A percentile compares a stretch with the other conserved stretches of the same genome.
Conservation (phyloP, 2,113 vertebrate species). For the Speoplatyrhinus poulsoni region DNA sequence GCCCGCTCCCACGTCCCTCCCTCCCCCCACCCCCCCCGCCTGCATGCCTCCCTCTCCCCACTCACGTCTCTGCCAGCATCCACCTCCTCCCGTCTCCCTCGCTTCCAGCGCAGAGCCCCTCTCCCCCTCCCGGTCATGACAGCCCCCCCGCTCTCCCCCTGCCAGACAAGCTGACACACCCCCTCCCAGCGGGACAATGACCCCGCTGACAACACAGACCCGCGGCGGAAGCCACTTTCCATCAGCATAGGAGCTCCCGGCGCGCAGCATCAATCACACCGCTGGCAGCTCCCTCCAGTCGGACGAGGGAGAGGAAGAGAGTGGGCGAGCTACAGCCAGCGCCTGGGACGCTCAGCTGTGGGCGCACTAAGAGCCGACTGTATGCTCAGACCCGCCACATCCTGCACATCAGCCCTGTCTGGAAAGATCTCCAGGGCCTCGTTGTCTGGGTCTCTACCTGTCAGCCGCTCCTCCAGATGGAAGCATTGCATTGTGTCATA, state of each 20-base stretch:
- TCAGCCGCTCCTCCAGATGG: too few species aligned
- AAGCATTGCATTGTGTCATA: too few species aligned
- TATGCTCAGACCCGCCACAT: constrained; percentile 28
- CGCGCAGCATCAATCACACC: constrained; percentile 72
- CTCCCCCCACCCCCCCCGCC: constrained; percentile 24
- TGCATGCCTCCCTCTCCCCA: constrained; percentile 10
- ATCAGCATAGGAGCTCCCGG: constrained; percentile 53
- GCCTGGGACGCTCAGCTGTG: constrained; percentile 51
- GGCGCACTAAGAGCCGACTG: constrained; percentile 33
- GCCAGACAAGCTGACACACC: constrained; percentile 29
- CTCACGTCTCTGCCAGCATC: constrained; percentile 25
- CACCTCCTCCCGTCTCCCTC: constrained; percentile 20
- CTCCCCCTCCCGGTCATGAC: constrained; percentile 40
- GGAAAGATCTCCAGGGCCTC: constrained; percentile 10
- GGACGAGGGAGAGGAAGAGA: constrained; percentile 21
- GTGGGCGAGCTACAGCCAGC: constrained; percentile 12
- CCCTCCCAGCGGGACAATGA: constrained; percentile 62
- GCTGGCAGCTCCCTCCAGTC: constrained; percentile 55
- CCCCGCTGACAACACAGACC: constrained; percentile 61
- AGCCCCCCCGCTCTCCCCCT: constrained; percentile 38
- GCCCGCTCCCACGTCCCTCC: constrained; percentile 24
- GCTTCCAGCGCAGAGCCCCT: background rate
- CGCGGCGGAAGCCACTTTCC: constrained; percentile 62
- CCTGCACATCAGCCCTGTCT: constrained; percentile 20
- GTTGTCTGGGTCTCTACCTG: background rate